Evolutionary conservation across 1,140 invertebrate species (phyloP).

Genomic region (Pachypsylla venusta): DNA sequence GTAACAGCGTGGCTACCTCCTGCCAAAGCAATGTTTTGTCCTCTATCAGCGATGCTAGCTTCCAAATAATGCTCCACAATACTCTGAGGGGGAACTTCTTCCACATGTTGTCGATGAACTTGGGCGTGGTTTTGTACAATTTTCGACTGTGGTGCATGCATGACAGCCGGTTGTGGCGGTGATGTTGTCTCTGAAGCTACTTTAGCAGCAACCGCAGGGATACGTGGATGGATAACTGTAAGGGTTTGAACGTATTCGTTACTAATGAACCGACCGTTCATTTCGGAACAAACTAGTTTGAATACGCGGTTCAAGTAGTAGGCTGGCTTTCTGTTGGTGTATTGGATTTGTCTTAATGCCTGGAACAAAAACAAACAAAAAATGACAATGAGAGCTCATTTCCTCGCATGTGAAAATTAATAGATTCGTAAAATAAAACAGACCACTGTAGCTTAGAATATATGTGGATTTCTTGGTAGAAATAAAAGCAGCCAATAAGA

Average conservation of each 20-base stretch:
- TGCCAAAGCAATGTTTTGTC: not conserved
- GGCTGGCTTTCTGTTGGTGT: slow-evolving; percentile 84
- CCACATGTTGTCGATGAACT: slow-evolving; percentile 43
- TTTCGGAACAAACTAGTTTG: slow-evolving; percentile 81
- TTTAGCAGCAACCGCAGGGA: slow-evolving; percentile 13
- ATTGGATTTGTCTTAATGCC: slow-evolving; percentile 73
- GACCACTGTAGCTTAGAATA: no score
- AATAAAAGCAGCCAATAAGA: no score
- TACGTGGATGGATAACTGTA: slow-evolving; percentile 63
- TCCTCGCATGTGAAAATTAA: no score
- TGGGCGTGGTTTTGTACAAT: not conserved
- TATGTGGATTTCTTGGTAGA: no score
- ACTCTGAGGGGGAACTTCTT: slow-evolving; percentile 33
- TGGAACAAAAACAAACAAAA: slow-evolving; percentile 31
- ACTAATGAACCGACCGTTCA: slow-evolving; percentile 81
- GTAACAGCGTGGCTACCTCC: slow-evolving; percentile 51
- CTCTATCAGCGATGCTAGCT: slow-evolving; percentile 23
- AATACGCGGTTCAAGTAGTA: slow-evolving; percentile 89
- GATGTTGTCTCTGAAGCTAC: slow-evolving; percentile 16
- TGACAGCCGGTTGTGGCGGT: slow-evolving; percentile 8
- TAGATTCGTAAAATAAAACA: no score
- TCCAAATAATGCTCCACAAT: slow-evolving; percentile 30
- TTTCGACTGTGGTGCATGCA: slow-evolving; percentile 8
- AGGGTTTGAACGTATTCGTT: slow-evolving; percentile 89
- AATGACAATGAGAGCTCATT: no score